phyloP scores from a whole-genome alignment of 2,797 vertebrate genomes.

The Chloroceryle inda region DNA sequence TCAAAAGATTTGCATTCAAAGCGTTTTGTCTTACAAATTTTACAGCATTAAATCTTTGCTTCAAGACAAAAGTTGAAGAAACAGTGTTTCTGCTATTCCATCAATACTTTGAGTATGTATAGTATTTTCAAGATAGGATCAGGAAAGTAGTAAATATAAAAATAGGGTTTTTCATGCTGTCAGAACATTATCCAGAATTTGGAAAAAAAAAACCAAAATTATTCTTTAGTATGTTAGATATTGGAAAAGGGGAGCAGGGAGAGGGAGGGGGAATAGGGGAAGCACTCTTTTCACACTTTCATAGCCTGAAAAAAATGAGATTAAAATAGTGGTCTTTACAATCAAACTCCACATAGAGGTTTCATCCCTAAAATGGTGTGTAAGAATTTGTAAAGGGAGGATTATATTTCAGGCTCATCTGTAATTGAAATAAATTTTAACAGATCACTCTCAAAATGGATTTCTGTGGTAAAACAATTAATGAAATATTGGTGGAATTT shows the following conservation, averaged over 20 bases:
- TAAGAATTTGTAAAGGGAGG: background rate
- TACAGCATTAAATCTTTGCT: background rate
- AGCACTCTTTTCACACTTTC: background rate
- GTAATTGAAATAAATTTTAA: slow-evolving; percentile 40
- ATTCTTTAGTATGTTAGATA: background rate
- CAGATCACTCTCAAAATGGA: background rate
- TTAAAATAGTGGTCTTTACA: slow-evolving; percentile 14
- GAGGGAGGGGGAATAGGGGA: too few relatives aligned
- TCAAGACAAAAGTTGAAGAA: background rate
- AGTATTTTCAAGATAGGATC: background rate
- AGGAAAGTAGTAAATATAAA: background rate
- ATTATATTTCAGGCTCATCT: background rate
- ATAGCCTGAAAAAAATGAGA: background rate
- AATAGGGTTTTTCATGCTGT: background rate
- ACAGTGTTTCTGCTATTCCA: background rate
- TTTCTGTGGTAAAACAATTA: slow-evolving; percentile 37
- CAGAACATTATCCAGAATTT: background rate
- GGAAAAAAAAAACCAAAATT: background rate
- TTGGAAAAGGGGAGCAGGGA: background rate
- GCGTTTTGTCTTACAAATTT: background rate
- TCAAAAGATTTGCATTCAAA: background rate
- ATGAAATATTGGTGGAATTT: slow-evolving; percentile 11
- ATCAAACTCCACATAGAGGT: slow-evolving; percentile 12
- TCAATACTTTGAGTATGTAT: background rate
- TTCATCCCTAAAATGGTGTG: background rate